Conservation (phyloP, 92 coral and sea anemone genomes). For the Bergia puertoricense region DNA sequence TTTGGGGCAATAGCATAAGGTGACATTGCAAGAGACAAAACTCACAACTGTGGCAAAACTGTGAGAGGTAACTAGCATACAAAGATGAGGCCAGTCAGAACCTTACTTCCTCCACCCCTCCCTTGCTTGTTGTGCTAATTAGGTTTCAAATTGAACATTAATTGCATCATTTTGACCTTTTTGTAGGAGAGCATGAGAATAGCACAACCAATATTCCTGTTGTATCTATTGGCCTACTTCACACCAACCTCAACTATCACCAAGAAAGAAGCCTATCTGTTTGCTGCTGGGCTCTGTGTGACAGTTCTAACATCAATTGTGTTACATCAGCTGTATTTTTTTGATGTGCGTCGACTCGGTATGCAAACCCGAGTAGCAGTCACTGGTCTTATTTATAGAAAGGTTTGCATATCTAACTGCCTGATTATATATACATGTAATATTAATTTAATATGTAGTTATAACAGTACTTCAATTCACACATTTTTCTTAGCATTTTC, state of each 20-base stretch:
- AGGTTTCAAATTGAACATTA: background rate
- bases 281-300: slow-evolving; percentile 59
- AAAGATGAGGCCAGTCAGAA: background rate
- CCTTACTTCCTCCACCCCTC: background rate
- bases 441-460: no score
- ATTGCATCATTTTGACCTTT: background rate
- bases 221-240: slow-evolving; percentile 73
- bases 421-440: background rate
- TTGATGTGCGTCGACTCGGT: slow-evolving; percentile 64
- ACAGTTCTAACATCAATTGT: slow-evolving; percentile 52
- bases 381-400: slow-evolving; percentile 71
- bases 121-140: background rate
- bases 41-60: no score
- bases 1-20: no score
- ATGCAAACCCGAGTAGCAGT: slow-evolving; percentile 74
- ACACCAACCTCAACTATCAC: slow-evolving; percentile 57
- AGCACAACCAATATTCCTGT: slow-evolving; percentile 62
- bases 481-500: no score
- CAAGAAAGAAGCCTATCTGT: slow-evolving; percentile 62
- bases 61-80: no score
- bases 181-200: slow-evolving; percentile 63
- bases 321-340: slow-evolving; percentile 71
- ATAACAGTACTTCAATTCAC: no score
- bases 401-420: slow-evolving; percentile 41
- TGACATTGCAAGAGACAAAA: no score